These are phyloP conservation scores for Mastomys natalensis DNA, from an alignment of 2,113 vertebrate genomes.

Conservation along the genomic window DNA sequence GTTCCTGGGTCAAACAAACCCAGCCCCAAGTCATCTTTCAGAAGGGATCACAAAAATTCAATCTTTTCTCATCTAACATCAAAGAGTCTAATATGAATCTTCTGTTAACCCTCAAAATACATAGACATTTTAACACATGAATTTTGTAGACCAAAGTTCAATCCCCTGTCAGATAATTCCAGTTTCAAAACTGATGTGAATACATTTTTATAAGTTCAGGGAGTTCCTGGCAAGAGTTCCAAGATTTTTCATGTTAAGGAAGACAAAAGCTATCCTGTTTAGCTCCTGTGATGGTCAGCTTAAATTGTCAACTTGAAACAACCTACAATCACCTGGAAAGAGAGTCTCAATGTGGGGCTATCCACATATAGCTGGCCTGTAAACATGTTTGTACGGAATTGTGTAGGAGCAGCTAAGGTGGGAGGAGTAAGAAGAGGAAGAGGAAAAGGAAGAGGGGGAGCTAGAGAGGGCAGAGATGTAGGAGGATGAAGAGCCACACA, in stretches of 20 bases:
- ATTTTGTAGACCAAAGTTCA: neutral
- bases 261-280: neutral
- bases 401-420: too few species aligned
- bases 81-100: neutral
- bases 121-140: slow-evolving; percentile 45
- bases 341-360: neutral
- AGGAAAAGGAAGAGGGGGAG: too few species aligned
- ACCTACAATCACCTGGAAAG: neutral
- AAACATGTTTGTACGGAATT: neutral
- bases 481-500: too few species aligned
- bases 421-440: too few species aligned
- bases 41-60: neutral
- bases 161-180: neutral
- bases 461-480: too few species aligned
- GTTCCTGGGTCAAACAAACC: slow-evolving; percentile 18
- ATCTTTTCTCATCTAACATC: slow-evolving; percentile 14
- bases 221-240: neutral
- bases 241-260: neutral
- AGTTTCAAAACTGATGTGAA: slow-evolving; percentile 40
- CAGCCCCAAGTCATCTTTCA: neutral
- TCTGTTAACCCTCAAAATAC: slow-evolving; percentile 41
- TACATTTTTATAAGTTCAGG: neutral
- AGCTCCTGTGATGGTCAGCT: neutral
- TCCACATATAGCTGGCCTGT: too few species aligned
- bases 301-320: neutral